These are phyloP conservation scores for Notocelia uddmanniana DNA, from an alignment of 2,888 invertebrate genomes.

Conservation along the genomic window DNA sequence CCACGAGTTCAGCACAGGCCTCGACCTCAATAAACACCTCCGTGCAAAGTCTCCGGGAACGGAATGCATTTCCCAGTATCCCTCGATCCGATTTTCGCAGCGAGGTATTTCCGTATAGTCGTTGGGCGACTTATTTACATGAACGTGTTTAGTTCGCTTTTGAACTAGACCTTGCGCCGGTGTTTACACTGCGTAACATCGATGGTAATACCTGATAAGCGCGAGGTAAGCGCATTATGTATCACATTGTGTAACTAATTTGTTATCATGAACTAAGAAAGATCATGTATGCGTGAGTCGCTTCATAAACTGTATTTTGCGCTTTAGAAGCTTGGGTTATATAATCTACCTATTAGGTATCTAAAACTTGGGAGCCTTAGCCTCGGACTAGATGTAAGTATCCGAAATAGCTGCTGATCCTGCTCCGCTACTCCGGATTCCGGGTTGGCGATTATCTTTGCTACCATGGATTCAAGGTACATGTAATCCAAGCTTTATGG, in stretches of 20 bases:
- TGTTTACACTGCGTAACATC: slow-evolving; percentile 58
- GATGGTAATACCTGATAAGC: slow-evolving; percentile 61
- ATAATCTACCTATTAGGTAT: background rate
- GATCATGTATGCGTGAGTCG: background rate
- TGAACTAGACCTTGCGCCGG: slow-evolving; percentile 55
- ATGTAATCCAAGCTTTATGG: too few relatives aligned
- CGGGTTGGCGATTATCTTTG: too few relatives aligned
- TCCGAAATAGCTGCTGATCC: too few relatives aligned
- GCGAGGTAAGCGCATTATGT: slow-evolving; percentile 56
- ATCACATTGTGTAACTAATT: slow-evolving; percentile 48
- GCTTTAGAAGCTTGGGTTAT: background rate
- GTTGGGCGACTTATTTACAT: slow-evolving; percentile 29
- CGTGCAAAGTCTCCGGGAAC: slow-evolving; percentile 32
- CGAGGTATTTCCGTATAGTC: slow-evolving; percentile 17
- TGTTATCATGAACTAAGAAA: background rate
- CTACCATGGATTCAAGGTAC: too few relatives aligned
- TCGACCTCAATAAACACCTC: slow-evolving; percentile 38
- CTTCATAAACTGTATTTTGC: background rate
- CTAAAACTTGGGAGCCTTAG: background rate
- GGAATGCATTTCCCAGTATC: slow-evolving; percentile 34
- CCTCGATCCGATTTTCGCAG: slow-evolving; percentile 26
- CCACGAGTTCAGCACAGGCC: slow-evolving; percentile 27
- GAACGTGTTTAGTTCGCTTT: slow-evolving; percentile 52
- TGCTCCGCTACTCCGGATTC: too few relatives aligned
- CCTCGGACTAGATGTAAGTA: background rate